Percentiles rank a stretch among this genome's conserved stretches.
These are phyloP conservation scores for Carapus acus DNA, from an alignment of 2,797 vertebrate genomes.

Conservation along the genomic window DNA sequence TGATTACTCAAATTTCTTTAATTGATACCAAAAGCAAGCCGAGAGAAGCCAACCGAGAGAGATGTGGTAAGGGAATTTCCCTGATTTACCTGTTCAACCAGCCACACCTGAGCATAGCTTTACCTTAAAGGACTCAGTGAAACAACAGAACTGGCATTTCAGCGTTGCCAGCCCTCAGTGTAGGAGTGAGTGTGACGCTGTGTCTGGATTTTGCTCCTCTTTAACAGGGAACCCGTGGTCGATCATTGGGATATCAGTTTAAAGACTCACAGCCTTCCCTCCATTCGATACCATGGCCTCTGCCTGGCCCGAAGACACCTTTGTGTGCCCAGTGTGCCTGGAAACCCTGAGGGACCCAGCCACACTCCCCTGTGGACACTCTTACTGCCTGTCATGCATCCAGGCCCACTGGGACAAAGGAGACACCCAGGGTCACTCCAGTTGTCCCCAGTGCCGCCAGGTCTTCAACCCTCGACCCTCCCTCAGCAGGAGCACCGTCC, in stretches of 20 bases:
- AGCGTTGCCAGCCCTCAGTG: neutral
- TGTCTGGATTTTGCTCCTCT: neutral
- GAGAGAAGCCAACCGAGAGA: slow-evolving; percentile 10
- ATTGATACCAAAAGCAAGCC: too few relatives aligned
- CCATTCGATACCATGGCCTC: slow-evolving; percentile 52
- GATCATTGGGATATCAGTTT: neutral
- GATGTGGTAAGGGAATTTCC: slow-evolving; percentile 41
- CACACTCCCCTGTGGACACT: slow-evolving; percentile 76
- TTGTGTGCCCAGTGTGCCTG: slow-evolving; percentile 74
- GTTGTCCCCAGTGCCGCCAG: slow-evolving; percentile 75
- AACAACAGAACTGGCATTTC: slow-evolving; percentile 41
- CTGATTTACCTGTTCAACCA: slow-evolving; percentile 61
- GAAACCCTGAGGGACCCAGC: slow-evolving; percentile 70
- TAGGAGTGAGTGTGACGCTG: too few relatives aligned
- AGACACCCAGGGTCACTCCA: slow-evolving; percentile 49
- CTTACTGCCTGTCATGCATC: slow-evolving; percentile 75
- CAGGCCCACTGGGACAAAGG: slow-evolving; percentile 71
- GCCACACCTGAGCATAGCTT: slow-evolving; percentile 44
- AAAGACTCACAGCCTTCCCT: neutral
- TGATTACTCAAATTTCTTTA: too few relatives aligned
- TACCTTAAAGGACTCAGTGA: slow-evolving; percentile 36
- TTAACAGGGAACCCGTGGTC: neutral
- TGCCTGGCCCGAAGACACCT: slow-evolving; percentile 64
- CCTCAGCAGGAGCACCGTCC: slow-evolving; percentile 69
- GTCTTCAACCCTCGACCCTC: slow-evolving; percentile 69